phyloP scores from a whole-genome alignment of 2,888 invertebrate species.

The Hirtodrosophila histrioides region DNA sequence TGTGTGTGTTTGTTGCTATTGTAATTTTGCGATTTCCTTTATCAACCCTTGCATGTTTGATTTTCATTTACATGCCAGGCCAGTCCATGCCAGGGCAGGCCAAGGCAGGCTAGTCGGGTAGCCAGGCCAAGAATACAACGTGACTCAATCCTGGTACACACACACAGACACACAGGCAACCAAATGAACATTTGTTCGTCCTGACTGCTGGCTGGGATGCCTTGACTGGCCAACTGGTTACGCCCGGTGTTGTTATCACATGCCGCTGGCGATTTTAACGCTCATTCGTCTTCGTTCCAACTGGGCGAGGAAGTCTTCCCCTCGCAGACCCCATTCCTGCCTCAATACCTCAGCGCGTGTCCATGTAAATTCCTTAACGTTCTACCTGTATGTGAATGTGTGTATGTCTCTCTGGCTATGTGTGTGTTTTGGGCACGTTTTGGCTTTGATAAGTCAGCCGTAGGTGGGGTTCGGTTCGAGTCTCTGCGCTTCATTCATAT shows the following conservation, averaged over 20 bases:
- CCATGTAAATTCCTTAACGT: constrained; percentile 71
- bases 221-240: constrained; percentile 51
- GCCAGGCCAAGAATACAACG: constrained; percentile 76
- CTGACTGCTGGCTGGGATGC: constrained; percentile 46
- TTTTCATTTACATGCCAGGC: constrained; percentile 83
- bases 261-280: constrained; percentile 74
- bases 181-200: too few relatives aligned
- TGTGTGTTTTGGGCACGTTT: constrained; percentile 74
- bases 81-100: constrained; percentile 5
- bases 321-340: constrained; percentile 21
- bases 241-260: constrained; percentile 72
- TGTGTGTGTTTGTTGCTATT: constrained; percentile 35
- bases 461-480: constrained; percentile 49
- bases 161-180: constrained; percentile 24
- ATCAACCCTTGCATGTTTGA: constrained; percentile 84
- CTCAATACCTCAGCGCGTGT: constrained; percentile 50
- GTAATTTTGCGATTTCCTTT: constrained; percentile 81
- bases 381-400: constrained; percentile 6
- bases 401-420: constrained; percentile 13
- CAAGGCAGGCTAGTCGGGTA: constrained; percentile 21
- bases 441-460: constrained; percentile 71
- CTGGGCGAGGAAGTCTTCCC: constrained; percentile 71
- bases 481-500: constrained; percentile 74
- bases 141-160: constrained; percentile 66
- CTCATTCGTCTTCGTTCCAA: constrained; percentile 81